Conservation (phyloP, 2,113 vertebrate species). For the Casuarius casuarius region DNA sequence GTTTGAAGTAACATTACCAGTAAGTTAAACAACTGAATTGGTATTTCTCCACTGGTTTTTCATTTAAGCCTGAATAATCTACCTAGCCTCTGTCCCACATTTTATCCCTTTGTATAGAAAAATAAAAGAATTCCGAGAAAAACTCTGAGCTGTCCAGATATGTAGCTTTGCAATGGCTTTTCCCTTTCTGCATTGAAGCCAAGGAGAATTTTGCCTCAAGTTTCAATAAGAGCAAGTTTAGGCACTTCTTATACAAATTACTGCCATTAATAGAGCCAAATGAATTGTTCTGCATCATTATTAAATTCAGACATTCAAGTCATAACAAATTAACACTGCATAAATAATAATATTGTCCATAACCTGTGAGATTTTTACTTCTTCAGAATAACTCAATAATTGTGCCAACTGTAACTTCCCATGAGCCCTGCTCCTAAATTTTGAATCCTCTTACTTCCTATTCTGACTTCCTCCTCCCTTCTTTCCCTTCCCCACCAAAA, state of each 20-base stretch:
- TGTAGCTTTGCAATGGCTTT: neutral
- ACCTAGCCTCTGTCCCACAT: neutral
- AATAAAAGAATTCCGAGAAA: neutral
- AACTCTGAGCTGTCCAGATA: neutral
- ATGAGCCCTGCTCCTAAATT: neutral
- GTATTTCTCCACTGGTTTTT: neutral
- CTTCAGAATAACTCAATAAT: neutral
- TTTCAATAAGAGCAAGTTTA: neutral
- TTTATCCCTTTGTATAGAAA: neutral
- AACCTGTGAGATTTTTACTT: neutral
- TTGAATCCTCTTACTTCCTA: neutral
- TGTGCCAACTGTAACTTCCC: neutral
- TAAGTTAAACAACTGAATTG: neutral
- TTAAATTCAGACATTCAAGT: neutral
- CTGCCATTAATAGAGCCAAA: neutral
- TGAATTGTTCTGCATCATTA: neutral
- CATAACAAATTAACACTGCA: neutral
- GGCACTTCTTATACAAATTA: neutral
- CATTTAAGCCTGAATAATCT: neutral
- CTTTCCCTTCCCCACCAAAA: neutral
- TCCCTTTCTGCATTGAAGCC: neutral
- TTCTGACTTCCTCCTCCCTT: neutral
- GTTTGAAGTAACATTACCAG: neutral
- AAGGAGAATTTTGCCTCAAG: neutral
- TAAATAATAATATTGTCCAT: neutral